Evolutionary conservation across 2,888 invertebrate species (phyloP).

Genomic region (Cephonodes hylas): DNA sequence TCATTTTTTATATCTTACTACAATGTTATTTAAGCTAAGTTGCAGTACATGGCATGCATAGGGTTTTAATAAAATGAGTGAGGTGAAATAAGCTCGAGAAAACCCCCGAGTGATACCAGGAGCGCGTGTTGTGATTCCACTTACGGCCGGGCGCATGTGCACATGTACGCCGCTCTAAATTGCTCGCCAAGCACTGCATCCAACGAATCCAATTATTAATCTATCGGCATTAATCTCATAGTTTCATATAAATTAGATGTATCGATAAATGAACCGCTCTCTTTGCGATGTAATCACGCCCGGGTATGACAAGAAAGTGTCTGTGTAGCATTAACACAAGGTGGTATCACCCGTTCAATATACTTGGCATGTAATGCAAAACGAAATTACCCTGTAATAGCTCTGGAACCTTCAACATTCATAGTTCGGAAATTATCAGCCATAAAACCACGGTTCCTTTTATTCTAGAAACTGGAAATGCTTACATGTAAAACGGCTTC

Average conservation of each 20-base stretch:
- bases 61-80: neutral
- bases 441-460: constrained; percentile 70
- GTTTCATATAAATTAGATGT: constrained; percentile 36
- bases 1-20: too few relatives aligned
- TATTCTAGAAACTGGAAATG: constrained; percentile 56
- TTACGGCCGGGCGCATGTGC: neutral
- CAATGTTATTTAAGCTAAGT: neutral
- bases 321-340: constrained; percentile 66
- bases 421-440: constrained; percentile 78
- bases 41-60: neutral
- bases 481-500: constrained; percentile 50
- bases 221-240: constrained; percentile 21
- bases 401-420: constrained; percentile 66
- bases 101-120: neutral
- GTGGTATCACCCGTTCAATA: constrained; percentile 62
- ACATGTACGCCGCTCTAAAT: neutral
- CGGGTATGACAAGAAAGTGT: constrained; percentile 64
- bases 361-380: constrained; percentile 63
- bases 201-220: constrained; percentile 17
- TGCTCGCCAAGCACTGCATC: constrained; percentile 11
- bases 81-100: neutral
- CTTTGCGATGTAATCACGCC: constrained; percentile 52
- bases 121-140: neutral
- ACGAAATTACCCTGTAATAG: constrained; percentile 75
- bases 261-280: constrained; percentile 34